phyloP scores from a whole-genome alignment of 2,888 invertebrate species.

The Philopedon plagiatum region DNA sequence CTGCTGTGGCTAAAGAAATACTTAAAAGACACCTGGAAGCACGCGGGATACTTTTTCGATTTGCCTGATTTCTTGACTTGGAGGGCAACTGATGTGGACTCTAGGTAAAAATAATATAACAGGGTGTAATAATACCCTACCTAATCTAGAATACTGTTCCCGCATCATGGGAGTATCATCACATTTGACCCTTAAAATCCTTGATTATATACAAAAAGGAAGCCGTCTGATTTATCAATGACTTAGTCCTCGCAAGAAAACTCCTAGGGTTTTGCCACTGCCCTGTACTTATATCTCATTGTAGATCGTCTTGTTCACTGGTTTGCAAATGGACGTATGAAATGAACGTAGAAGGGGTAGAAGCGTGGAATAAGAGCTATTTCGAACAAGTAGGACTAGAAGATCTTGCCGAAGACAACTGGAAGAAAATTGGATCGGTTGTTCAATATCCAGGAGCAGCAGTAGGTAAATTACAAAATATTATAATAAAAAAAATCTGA shows the following conservation, averaged over 20 bases:
- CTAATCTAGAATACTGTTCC: too few species aligned
- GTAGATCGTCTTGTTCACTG: slow-evolving; percentile 90
- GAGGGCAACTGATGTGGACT: slow-evolving; percentile 85
- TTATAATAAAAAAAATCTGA: too few species aligned
- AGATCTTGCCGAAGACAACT: slow-evolving; percentile 79
- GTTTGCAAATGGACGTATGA: slow-evolving; percentile 96
- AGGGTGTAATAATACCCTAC: too few species aligned
- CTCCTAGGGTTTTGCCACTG: too few species aligned
- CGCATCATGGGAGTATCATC: too few species aligned
- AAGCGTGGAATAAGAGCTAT: slow-evolving; percentile 82
- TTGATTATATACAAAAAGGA: neutral
- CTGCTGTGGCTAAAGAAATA: slow-evolving; percentile 91
- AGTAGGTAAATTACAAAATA: slow-evolving; percentile 33
- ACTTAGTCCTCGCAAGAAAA: too few species aligned
- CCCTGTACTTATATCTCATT: neutral
- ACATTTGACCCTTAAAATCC: too few species aligned
- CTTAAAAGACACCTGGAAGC: slow-evolving; percentile 77
- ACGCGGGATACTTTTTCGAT: slow-evolving; percentile 87
- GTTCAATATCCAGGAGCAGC: slow-evolving; percentile 79
- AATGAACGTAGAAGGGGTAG: slow-evolving; percentile 73
- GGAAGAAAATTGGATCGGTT: slow-evolving; percentile 77
- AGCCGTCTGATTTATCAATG: neutral
- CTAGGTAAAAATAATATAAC: slow-evolving; percentile 74
- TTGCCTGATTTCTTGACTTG: slow-evolving; percentile 95
- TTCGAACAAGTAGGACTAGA: slow-evolving; percentile 81